Percentiles rank a stretch among this genome's conserved stretches.
Conservation (phyloP, 2,113 vertebrate species). For the Myiozetetes cayanensis region DNA sequence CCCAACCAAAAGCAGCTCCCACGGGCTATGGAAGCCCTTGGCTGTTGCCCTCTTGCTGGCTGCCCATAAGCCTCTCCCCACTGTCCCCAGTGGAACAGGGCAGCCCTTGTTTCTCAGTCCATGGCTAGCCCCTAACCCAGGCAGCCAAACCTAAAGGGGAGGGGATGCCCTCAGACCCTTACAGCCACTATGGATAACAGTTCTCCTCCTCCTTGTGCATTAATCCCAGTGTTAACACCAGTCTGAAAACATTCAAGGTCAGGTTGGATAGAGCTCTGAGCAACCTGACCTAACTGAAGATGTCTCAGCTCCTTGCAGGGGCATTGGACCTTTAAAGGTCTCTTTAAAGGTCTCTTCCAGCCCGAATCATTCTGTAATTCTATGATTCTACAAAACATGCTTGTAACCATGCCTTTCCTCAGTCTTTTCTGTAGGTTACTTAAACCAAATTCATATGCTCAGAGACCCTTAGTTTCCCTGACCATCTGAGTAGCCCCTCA, state of each 20-base stretch:
- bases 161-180: neutral
- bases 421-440: neutral
- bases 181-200: too few species aligned
- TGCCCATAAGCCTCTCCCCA: neutral
- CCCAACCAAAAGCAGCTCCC: neutral
- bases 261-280: neutral
- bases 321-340: neutral
- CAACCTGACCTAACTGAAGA: neutral
- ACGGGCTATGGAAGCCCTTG: neutral
- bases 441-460: neutral
- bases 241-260: neutral
- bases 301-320: neutral
- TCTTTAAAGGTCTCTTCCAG: neutral
- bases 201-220: neutral
- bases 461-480: neutral
- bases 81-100: neutral
- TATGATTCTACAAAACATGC: neutral
- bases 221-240: neutral
- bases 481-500: rapidly evolving
- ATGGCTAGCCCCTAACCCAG: neutral
- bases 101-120: neutral
- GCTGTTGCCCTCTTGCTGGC: neutral
- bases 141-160: neutral
- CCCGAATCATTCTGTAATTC: neutral
- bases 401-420: neutral